A percentile compares a stretch with the other conserved stretches of the same genome.
These are phyloP conservation scores for Cynodonichthys magdalenae DNA, from an alignment of 2,797 vertebrate genomes.

Conservation along the genomic window DNA sequence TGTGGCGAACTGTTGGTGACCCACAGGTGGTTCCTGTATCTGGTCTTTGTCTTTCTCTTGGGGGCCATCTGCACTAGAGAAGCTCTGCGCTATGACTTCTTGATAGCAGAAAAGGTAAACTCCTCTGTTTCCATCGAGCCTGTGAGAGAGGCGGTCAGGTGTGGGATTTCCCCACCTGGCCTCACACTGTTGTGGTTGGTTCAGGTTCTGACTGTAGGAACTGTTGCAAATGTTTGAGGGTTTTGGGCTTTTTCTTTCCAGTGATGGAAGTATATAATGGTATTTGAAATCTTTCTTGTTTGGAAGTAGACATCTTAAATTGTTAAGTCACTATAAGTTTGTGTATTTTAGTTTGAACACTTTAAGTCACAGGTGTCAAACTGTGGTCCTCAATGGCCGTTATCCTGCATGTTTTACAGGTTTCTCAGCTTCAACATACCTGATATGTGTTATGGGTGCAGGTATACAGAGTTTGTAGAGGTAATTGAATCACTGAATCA, in stretches of 20 bases:
- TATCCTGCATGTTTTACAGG: too few species aligned
- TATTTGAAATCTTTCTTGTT: neutral
- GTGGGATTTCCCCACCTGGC: slow-evolving; percentile 34
- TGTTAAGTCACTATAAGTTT: neutral
- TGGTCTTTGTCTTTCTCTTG: slow-evolving; percentile 95
- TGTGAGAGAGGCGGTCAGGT: slow-evolving; percentile 5
- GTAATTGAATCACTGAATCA: too few species aligned
- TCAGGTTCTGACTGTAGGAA: slow-evolving; percentile 4
- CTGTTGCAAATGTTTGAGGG: neutral
- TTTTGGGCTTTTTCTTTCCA: neutral
- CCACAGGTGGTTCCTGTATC: slow-evolving; percentile 98
- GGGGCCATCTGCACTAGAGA: slow-evolving; percentile 94
- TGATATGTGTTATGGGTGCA: too few species aligned
- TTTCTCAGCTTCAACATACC: too few species aligned
- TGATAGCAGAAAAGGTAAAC: slow-evolving; percentile 98
- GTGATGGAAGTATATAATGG: neutral
- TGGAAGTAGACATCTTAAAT: neutral
- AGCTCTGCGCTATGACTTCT: slow-evolving; percentile 92
- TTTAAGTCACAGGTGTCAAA: too few species aligned
- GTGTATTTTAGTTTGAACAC: too few species aligned
- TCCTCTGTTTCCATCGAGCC: slow-evolving; percentile 38
- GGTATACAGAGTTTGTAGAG: too few species aligned
- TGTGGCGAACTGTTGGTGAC: slow-evolving; percentile 59
- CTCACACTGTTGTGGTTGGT: slow-evolving; percentile 24
- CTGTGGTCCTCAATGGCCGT: too few species aligned